Evolutionary conservation across 2,888 invertebrate species (phyloP).

Genomic region (Caenorhabditis uteleia): DNA sequence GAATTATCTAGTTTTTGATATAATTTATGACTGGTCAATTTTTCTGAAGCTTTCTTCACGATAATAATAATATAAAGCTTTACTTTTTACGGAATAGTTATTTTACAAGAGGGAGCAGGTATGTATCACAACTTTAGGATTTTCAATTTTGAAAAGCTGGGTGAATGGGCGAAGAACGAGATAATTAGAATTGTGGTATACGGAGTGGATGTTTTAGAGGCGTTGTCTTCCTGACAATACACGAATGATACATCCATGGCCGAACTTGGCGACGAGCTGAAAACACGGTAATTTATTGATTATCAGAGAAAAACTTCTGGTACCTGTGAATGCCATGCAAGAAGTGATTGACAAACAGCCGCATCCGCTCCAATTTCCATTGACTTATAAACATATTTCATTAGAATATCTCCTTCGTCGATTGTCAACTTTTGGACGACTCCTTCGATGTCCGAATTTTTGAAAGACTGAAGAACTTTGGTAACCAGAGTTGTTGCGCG

Average conservation of each 20-base stretch:
- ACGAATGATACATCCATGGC: conserved; percentile 61
- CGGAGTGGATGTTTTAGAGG: conserved; percentile 17
- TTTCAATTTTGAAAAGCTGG: too few relatives aligned
- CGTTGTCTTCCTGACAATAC: conserved; percentile 53
- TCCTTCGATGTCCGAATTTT: conserved; percentile 57
- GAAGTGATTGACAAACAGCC: conserved; percentile 53
- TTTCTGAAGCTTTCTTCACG: too few relatives aligned
- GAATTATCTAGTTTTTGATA: too few relatives aligned
- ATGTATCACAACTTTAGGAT: too few relatives aligned
- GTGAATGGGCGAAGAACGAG: too few relatives aligned
- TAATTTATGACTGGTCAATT: too few relatives aligned
- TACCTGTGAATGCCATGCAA: conserved; percentile 63
- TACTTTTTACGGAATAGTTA: too few relatives aligned
- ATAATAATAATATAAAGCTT: too few relatives aligned
- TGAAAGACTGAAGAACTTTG: conserved; percentile 60
- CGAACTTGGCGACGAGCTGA: conserved; percentile 57
- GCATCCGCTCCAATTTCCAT: conserved; percentile 62
- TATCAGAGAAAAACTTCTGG: not conserved
- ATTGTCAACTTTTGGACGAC: conserved; percentile 47
- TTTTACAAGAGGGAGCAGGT: too few relatives aligned
- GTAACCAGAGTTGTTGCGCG: conserved; percentile 51
- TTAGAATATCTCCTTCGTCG: conserved; percentile 63
- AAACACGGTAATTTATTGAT: conserved; percentile 3
- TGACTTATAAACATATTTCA: conserved; percentile 66
- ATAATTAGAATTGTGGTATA: not conserved